These are phyloP conservation scores for Hydractinia symbiolongicarpus DNA, from an alignment of 30 jellyfish, hydroid and myxozoan species.

Conservation along the genomic window DNA sequence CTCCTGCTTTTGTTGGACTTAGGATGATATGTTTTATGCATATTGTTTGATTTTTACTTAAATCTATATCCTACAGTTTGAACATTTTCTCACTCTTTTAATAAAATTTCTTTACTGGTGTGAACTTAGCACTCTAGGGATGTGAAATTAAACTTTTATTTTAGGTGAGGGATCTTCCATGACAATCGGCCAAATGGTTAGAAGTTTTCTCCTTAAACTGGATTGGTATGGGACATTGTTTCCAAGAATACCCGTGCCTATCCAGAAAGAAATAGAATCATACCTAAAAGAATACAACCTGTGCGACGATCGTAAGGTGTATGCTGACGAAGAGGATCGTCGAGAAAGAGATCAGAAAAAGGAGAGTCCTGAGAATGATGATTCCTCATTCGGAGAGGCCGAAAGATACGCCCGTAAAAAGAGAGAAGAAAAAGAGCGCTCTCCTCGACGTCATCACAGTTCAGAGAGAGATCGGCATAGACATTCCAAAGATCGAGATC, in stretches of 20 bases:
- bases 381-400: constrained; percentile 57
- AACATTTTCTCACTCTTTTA: no score
- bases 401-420: constrained; percentile 42
- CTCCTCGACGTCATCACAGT: constrained; percentile 8
- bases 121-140: no score
- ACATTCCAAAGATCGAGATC: constrained; percentile 6
- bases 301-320: constrained; percentile 73
- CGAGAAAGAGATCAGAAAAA: neutral
- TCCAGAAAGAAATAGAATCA: constrained; percentile 67
- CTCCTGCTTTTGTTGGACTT: no score
- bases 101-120: no score
- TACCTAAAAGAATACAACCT: constrained; percentile 43
- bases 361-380: neutral
- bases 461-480: constrained; percentile 17
- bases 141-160: no score
- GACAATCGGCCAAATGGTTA: constrained; percentile 88
- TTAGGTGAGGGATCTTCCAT: constrained; percentile 76
- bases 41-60: no score
- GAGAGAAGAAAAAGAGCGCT: constrained; percentile 43
- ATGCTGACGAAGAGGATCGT: constrained; percentile 53
- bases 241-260: constrained; percentile 94
- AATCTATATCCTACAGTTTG: no score
- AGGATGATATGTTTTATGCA: no score
- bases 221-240: constrained; percentile 96
- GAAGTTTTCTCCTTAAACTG: constrained; percentile 62